Base-by-base conservation (phyloP, 2,888 invertebrate genomes). In the Patella caerulea region DNA sequence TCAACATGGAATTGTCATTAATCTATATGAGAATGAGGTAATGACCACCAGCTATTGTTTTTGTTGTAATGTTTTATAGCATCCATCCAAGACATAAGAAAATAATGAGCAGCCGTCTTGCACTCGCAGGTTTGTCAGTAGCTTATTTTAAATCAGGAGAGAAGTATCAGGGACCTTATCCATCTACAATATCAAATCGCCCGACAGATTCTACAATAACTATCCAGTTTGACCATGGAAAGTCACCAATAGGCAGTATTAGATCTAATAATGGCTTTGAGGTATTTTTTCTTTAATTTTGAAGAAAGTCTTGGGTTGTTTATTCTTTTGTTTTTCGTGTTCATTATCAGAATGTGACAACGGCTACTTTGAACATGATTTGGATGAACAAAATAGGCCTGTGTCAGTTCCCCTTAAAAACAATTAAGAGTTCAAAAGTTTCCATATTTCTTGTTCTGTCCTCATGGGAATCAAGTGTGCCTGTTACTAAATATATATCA, bases 161-260 rank as follows among this genome's bases (percentile, higher is more conserved):
- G 45, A 71, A 45, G n/a, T 84, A 77, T 75, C 83, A 83, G 73
- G 85, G 85, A 12, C 86, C 86, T n/a, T 76, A 81, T 45, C 84
- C 85, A 29, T 73, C 71, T 65, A 70, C 19, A 71, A 54, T 72
- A 52, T 4, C 54, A n/a, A 17, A 70, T 56, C 34, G 29, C n/a
- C n/a, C 12, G 5, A 34, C 54, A 19, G 45, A 52, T 29, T 56
- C 65, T 9, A 65, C 65, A 19, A 52, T 76, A 53, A 77, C 55
- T 3, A 75, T 79, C 14, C 73, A 75, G 14, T 82, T 74, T 71
- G 76, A 83, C 45, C 24, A 78, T 52, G 78, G 78, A 0, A 70
- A 65, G 17, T 72, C 74, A 11, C 71, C 54, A 3, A 71, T 85
- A 2, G 34, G 34, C 34, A 77, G 77, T 15, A 19, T 65, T 12